phyloP scores from a whole-genome alignment of 37 sponge, comb jelly and placozoan genomes.

The Aphrocallistes beatrix region DNA sequence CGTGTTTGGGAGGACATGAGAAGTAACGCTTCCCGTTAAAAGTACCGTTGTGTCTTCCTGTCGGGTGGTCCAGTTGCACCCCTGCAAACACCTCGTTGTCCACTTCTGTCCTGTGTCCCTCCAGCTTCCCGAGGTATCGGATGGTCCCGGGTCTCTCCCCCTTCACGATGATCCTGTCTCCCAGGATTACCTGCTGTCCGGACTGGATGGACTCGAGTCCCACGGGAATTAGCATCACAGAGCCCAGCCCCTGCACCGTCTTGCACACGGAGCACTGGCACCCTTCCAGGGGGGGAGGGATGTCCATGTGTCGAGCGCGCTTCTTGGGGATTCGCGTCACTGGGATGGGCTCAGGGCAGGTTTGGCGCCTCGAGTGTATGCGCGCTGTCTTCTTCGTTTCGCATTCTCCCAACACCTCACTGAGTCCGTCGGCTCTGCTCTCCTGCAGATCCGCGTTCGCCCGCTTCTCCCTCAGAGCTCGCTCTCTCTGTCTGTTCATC shows the following conservation, averaged over 20 bases:
- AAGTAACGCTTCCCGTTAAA: conserved; percentile 59
- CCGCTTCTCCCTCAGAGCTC: neutral
- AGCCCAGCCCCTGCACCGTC: conserved; percentile 55
- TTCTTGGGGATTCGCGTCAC: conserved; percentile 18
- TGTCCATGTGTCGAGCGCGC: conserved; percentile 20
- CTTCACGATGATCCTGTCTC: conserved; percentile 61
- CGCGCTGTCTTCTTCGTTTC: neutral
- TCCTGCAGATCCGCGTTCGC: neutral
- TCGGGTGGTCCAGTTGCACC: conserved; percentile 48
- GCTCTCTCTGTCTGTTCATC: neutral
- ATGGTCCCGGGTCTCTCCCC: conserved; percentile 59
- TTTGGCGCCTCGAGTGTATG: neutral
- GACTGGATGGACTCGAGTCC: neutral
- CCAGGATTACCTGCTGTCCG: conserved; percentile 65
- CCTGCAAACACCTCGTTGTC: conserved; percentile 42
- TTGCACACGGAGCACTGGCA: conserved; percentile 73
- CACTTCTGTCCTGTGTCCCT: conserved; percentile 22
- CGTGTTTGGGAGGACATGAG: conserved; percentile 53
- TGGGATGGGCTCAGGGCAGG: neutral
- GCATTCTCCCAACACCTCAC: neutral
- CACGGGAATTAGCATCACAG: conserved; percentile 27
- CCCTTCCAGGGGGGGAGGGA: conserved; percentile 63
- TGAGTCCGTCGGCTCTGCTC: neutral
- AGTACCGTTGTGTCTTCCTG: conserved; percentile 62
- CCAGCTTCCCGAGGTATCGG: conserved; percentile 60